Base-by-base conservation (phyloP, 2,113 vertebrate species). In the Choloepus hoffmanni region DNA sequence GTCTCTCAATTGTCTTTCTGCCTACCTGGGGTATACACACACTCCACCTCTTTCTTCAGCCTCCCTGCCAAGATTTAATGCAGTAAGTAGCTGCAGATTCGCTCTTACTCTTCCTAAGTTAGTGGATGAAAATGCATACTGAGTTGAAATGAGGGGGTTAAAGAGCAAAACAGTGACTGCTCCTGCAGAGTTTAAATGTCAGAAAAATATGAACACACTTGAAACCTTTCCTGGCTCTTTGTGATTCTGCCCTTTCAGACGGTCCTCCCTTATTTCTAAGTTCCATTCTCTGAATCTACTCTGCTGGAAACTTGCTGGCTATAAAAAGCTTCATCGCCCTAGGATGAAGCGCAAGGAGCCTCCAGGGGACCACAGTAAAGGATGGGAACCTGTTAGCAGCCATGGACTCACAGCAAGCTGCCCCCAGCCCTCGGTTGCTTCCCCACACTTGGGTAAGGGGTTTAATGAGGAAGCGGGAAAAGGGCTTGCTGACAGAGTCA, bases 161-260 rank as follows among this genome's bases (percentile, higher is more conserved):
- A 96, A 97, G 98, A 98, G 97, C 95, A 97, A 95, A 98, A 97
- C 96, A 77, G 96, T 4, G 77, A 65, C 98, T 15, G 2, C 96
- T 95, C 98, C 98, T 87, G 98, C 50, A 15, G 98, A 97, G 98
- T 96, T 97, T 98, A 98, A 99, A 98, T 98, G 98, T 98, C 98
- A 98, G 96, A 63, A 94, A 97, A 96, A 97, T 53, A 21, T 0
- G 76, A 95, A 94, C 97, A 85, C 1, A 48, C 94, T 86, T 48
- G 97, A 97, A 98, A 95, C 97, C 98, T 97, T 97, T 97, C 96
- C 97, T 12, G 84, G 86, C 95, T 96, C 97, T 98, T 98, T 98
- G 93, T 97, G 98, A 78, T 87, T 96, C 88, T 98, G 98, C 97
- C 98, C 98, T 98, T 98, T 98, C 96, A 98, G 98, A 89, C 3